Conservation (phyloP, 2,797 vertebrate species). For the Pangasius djambal region DNA sequence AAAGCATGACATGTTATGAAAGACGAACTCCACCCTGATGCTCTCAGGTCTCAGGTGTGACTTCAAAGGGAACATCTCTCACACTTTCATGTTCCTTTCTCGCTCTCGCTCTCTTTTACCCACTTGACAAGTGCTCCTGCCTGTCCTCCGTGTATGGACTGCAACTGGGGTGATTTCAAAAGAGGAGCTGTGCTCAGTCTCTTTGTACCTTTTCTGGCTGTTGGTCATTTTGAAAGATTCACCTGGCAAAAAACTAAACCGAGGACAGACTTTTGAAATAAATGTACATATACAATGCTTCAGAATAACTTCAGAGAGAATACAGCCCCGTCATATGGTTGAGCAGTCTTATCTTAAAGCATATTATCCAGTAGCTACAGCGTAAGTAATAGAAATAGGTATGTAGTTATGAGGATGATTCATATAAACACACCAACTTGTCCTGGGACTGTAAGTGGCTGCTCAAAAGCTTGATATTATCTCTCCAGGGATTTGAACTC, state of each 20-base stretch:
- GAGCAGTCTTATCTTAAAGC: not conserved
- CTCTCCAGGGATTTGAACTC: not conserved
- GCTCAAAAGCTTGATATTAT: not conserved
- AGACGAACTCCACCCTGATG: constrained; percentile 24
- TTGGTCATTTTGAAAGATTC: not conserved
- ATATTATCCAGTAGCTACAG: not conserved
- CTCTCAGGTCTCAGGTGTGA: constrained; percentile 43
- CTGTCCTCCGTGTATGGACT: constrained; percentile 9
- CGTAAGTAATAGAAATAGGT: not conserved
- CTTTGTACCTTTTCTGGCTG: not conserved
- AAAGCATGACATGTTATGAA: constrained; percentile 16
- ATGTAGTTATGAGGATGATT: not conserved
- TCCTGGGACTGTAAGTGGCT: not conserved
- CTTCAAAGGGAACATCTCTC: constrained; percentile 46
- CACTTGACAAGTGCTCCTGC: not conserved
- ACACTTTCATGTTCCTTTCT: constrained; percentile 40
- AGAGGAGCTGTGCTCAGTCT: not conserved
- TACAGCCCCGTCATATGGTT: not conserved
- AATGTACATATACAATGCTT: not conserved
- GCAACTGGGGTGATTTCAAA: constrained; percentile 16
- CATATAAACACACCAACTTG: not conserved
- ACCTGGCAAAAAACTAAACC: not conserved
- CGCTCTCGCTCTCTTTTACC: not conserved
- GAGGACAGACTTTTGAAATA: not conserved
- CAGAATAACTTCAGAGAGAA: not conserved